A percentile compares a stretch with the other conserved stretches of the same genome.
phyloP scores from a whole-genome alignment of 1,140 invertebrate genomes.

The Drosophila serrata region DNA sequence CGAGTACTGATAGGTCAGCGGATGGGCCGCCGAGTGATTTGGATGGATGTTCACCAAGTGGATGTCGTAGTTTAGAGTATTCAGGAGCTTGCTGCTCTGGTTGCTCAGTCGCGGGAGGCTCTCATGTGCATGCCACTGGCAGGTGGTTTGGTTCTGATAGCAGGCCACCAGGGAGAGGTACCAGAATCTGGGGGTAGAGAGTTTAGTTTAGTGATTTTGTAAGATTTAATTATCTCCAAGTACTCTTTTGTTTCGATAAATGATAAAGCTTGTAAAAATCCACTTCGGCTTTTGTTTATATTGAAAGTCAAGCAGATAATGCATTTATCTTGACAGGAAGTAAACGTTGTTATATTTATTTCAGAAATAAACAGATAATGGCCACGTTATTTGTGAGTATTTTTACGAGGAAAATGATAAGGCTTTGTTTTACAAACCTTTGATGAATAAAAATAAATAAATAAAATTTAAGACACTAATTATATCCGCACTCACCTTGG shows the following conservation, averaged over 20 bases:
- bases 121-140: conserved; percentile 93
- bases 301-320: conserved; percentile 2
- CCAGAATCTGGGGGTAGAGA: conserved; percentile 92
- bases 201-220: neutral
- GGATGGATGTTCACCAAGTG: conserved; percentile 99
- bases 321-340: neutral
- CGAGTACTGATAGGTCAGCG: conserved; percentile 97
- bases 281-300: neutral
- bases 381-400: neutral
- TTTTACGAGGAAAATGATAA: neutral
- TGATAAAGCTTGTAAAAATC: neutral
- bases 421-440: neutral
- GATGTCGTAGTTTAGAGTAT: conserved; percentile 94
- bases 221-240: too few relatives aligned
- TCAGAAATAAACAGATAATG: neutral
- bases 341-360: neutral
- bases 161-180: conserved; percentile 97
- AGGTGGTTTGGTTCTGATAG: conserved; percentile 91
- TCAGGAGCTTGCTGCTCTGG: conserved; percentile 74
- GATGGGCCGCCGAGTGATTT: conserved; percentile 92
- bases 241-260: too few relatives aligned
- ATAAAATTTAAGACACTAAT: neutral
- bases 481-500: conserved; percentile 89
- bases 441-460: too few relatives aligned
- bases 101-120: conserved; percentile 63